A percentile compares a stretch with the other conserved stretches of the same genome.
These are phyloP conservation scores for Mustela nigripes DNA, from an alignment of 2,113 vertebrate genomes.

Conservation along the genomic window DNA sequence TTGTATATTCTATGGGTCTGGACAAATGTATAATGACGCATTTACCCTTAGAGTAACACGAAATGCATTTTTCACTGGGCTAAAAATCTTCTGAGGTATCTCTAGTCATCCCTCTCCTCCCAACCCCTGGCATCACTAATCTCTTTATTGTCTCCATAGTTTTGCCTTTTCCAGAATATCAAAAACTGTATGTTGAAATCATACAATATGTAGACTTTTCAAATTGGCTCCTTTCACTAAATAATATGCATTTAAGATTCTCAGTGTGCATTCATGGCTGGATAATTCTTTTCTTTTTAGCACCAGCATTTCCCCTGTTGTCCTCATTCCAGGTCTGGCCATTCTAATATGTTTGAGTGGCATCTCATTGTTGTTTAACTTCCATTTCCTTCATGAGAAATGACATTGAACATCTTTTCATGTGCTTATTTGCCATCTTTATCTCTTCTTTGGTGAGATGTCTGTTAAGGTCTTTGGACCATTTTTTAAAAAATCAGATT, in stretches of 20 bases:
- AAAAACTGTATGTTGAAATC: not conserved
- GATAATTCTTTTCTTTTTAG: no score
- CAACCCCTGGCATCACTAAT: no score
- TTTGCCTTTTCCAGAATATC: not conserved
- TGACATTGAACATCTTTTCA: not conserved
- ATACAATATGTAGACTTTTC: no score
- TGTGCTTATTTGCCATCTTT: not conserved
- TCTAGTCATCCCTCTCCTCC: not conserved
- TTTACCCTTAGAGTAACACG: not conserved
- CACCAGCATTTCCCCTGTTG: no score
- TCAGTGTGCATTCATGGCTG: no score
- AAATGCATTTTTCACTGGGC: not conserved
- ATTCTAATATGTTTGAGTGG: not conserved
- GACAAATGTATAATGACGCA: not conserved
- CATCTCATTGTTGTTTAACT: not conserved
- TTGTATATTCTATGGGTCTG: not conserved
- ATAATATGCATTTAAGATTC: no score
- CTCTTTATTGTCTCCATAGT: no score
- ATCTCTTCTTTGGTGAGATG: not conserved
- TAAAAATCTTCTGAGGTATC: not conserved
- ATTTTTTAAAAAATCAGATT: not conserved
- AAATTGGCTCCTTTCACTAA: not conserved
- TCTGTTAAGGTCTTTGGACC: not conserved
- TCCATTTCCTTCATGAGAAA: not conserved
- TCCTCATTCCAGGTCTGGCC: not conserved